These are phyloP conservation scores for Heloderma charlesbogerti DNA, from an alignment of 2,113 vertebrate species.

Conservation along the genomic window DNA sequence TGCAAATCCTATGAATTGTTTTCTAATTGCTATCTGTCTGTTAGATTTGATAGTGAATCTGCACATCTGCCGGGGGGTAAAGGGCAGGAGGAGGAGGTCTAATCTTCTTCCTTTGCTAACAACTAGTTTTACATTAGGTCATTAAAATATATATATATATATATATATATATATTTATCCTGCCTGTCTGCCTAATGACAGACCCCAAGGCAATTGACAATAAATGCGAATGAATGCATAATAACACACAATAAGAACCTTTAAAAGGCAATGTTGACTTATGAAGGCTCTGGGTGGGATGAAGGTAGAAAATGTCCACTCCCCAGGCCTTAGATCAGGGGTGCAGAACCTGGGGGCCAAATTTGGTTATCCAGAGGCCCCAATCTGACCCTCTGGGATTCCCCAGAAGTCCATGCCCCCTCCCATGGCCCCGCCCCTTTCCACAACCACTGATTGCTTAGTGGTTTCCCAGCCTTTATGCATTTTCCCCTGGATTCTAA, in stretches of 20 bases:
- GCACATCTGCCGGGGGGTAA: background rate
- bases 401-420: too few relatives aligned
- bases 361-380: too few relatives aligned
- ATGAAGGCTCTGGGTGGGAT: background rate
- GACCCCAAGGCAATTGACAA: background rate
- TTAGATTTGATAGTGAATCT: background rate
- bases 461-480: too few relatives aligned
- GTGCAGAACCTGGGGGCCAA: too few relatives aligned
- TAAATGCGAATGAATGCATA: background rate
- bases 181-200: background rate
- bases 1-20: too few relatives aligned
- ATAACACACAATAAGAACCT: background rate
- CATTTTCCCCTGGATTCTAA: too few relatives aligned
- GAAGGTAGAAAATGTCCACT: background rate
- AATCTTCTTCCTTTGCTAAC: background rate
- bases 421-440: too few relatives aligned
- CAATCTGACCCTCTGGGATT: too few relatives aligned
- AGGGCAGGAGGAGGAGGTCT: too few relatives aligned
- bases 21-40: background rate
- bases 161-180: background rate
- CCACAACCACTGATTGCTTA: too few relatives aligned
- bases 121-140: background rate
- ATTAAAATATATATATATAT: background rate
- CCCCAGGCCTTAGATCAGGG: too few relatives aligned
- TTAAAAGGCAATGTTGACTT: background rate